Evolutionary conservation across 2,888 invertebrate genomes (phyloP).

Genomic region (Liopterus haemorrhoidalis): DNA sequence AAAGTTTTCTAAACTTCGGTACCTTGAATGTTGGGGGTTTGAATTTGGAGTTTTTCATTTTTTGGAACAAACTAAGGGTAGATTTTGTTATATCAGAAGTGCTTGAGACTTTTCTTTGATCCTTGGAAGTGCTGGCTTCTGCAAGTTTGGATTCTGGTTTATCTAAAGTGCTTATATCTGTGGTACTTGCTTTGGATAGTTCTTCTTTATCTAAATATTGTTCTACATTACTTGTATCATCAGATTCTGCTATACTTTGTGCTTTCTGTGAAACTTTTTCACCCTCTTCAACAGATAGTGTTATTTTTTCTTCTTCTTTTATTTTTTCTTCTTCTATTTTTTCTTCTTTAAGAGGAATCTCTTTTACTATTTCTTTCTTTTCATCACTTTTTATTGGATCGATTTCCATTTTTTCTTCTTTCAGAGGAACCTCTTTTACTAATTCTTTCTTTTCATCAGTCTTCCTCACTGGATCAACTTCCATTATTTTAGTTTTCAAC

Average conservation of each 20-base stretch:
- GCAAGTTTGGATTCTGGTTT: not conserved
- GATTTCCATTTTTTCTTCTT: not conserved
- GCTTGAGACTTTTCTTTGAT: not conserved
- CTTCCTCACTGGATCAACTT: not conserved
- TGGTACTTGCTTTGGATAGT: constrained; percentile 17
- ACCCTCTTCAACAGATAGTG: constrained; percentile 35
- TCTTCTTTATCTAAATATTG: constrained; percentile 45
- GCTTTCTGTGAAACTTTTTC: constrained; percentile 27
- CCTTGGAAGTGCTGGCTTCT: not conserved
- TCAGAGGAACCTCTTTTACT: constrained; percentile 2
- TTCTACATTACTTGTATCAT: constrained; percentile 44
- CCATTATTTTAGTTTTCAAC: not conserved
- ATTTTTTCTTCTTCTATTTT: constrained; percentile 41
- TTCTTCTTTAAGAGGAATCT: not conserved
- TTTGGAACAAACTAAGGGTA: constrained; percentile 17
- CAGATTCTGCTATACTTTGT: constrained; percentile 34
- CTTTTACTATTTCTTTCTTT: not conserved
- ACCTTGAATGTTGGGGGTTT: constrained; percentile 19
- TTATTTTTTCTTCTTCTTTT: constrained; percentile 43
- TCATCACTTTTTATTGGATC: not conserved
- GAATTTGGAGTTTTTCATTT: constrained; percentile 18
- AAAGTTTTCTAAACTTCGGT: constrained; percentile 12
- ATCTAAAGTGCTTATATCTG: constrained; percentile 11
- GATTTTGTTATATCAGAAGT: constrained; percentile 13
- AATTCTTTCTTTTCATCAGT: constrained; percentile 4